Percentiles rank a stretch among this genome's conserved stretches.
Conservation (phyloP, 2,113 vertebrate species). For the Callocephalon fimbriatum region DNA sequence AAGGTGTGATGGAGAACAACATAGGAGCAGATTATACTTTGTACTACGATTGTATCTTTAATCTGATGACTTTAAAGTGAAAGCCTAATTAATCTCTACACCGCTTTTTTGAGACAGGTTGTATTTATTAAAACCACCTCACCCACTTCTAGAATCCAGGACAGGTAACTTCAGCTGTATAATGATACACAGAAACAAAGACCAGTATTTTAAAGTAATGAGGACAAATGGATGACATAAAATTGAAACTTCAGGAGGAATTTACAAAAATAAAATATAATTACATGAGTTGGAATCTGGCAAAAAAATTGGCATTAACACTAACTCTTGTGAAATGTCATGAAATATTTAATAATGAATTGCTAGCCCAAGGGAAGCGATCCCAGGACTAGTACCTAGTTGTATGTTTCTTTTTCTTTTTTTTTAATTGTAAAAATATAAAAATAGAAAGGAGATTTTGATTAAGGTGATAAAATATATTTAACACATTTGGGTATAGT, state of each 20-base stretch:
- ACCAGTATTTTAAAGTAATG: background rate
- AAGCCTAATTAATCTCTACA: background rate
- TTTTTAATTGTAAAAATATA: background rate
- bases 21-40: background rate
- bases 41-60: background rate
- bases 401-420: background rate
- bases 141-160: background rate
- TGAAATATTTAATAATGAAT: background rate
- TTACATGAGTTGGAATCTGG: background rate
- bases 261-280: background rate
- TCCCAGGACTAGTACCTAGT: background rate
- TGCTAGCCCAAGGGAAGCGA: background rate
- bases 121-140: background rate
- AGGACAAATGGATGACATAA: background rate
- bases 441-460: background rate
- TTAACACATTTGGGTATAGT: background rate
- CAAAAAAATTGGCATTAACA: background rate
- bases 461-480: background rate
- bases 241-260: background rate
- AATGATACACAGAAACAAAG: background rate
- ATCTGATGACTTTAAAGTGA: background rate
- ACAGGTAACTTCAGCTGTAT: background rate
- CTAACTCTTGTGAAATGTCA: background rate
- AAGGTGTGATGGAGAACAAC: background rate
- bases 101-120: background rate